These are phyloP conservation scores for Teleogryllus occipitalis DNA, from an alignment of 1,140 invertebrate species.

Conservation along the genomic window DNA sequence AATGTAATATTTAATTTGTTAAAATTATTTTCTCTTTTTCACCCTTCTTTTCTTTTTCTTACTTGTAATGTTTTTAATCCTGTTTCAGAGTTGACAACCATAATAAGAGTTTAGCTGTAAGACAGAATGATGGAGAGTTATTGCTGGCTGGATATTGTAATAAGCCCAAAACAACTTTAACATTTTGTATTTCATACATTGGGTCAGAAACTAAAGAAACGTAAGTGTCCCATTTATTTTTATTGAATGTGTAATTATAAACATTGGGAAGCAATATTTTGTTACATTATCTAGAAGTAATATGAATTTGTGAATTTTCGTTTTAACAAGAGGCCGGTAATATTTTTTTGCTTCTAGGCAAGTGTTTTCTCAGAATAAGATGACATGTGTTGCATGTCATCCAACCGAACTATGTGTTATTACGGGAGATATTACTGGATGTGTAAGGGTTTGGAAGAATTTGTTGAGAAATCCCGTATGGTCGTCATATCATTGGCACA, in stretches of 20 bases:
- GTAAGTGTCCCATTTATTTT: not conserved
- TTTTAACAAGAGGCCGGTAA: too few species aligned
- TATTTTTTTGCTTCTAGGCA: not conserved
- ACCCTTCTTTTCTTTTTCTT: too few species aligned
- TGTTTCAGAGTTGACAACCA: not conserved
- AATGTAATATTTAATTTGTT: too few species aligned
- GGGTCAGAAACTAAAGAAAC: not conserved
- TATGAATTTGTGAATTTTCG: too few species aligned
- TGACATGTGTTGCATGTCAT: conserved; percentile 63
- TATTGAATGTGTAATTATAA: not conserved
- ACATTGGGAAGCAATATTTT: not conserved
- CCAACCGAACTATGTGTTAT: conserved; percentile 56
- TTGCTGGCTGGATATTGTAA: not conserved
- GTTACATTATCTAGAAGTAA: too few species aligned
- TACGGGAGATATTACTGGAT: conserved; percentile 58
- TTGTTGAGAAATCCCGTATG: conserved; percentile 35
- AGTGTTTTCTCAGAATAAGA: conserved; percentile 22
- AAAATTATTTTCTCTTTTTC: too few species aligned
- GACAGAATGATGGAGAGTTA: not conserved
- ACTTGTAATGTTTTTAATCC: not conserved
- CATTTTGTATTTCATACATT: not conserved
- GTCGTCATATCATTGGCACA: conserved; percentile 70
- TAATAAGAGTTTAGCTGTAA: not conserved
- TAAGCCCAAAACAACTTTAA: not conserved
- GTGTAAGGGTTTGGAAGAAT: conserved; percentile 57